Conservation (phyloP, 2,888 invertebrate genomes). For the Cecidostiba fungosa region DNA sequence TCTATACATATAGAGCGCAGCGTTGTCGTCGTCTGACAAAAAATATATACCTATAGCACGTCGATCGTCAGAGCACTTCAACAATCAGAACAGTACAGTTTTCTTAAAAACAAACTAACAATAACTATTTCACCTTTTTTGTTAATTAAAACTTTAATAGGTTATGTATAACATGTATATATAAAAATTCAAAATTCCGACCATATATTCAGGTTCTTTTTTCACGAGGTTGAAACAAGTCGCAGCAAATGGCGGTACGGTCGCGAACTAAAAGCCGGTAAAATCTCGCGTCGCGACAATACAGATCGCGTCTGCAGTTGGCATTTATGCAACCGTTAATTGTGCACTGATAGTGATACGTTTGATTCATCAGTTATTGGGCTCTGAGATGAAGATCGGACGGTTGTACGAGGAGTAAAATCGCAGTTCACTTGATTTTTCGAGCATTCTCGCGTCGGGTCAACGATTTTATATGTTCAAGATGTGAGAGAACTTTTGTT, state of each 20-base stretch:
- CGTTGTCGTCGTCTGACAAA: no score
- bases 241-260: neutral
- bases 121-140: no score
- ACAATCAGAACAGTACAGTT: no score
- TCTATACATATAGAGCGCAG: no score
- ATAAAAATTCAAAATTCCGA: no score
- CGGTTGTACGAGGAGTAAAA: neutral
- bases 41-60: no score
- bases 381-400: neutral
- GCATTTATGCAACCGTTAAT: neutral
- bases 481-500: neutral
- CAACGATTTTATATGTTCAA: neutral
- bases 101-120: no score
- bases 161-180: no score
- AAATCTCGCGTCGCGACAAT: neutral
- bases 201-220: neutral
- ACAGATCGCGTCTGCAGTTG: constrained; percentile 1
- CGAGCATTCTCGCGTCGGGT: neutral
- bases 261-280: neutral
- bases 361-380: neutral
- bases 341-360: neutral
- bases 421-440: neutral
- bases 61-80: no score
- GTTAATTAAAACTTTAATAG: no score
- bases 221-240: neutral